A percentile compares a stretch with the other conserved stretches of the same genome.
Conservation (phyloP, 2,797 vertebrate genomes). For the Gambusia yucatana region DNA sequence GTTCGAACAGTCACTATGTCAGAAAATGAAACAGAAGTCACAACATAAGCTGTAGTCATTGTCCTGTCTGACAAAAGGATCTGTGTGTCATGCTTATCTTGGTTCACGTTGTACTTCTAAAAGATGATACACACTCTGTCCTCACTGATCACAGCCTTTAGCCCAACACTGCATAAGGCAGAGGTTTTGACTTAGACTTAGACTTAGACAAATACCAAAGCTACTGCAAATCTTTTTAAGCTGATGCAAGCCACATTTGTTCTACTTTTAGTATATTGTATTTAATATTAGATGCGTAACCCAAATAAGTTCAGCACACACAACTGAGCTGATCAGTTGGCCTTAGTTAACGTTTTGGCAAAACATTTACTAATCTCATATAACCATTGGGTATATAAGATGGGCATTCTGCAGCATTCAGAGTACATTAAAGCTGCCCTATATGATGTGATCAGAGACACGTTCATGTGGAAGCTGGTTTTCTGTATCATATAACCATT, state of each 20-base stretch:
- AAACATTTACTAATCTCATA: too few species aligned
- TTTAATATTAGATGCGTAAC: not conserved
- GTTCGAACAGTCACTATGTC: conserved; percentile 20
- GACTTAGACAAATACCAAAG: conserved; percentile 14
- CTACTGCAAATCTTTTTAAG: conserved; percentile 19
- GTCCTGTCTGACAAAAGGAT: conserved; percentile 3
- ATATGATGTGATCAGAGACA: not conserved
- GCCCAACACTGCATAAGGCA: conserved; percentile 1
- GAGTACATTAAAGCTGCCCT: not conserved
- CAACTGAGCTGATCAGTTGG: not conserved
- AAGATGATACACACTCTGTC: not conserved
- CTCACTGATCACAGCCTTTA: not conserved
- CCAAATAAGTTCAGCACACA: not conserved
- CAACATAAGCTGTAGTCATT: not conserved
- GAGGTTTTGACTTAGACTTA: conserved; percentile 18
- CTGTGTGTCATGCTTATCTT: not conserved
- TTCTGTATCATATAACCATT: not conserved
- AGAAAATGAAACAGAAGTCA: not conserved
- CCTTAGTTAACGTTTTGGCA: not conserved
- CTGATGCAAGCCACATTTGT: conserved; percentile 32
- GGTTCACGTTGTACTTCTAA: not conserved
- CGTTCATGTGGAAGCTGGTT: not conserved
- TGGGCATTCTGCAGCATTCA: not conserved
- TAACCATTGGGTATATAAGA: not conserved
- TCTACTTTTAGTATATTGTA: not conserved